Conservation (phyloP, 2,797 vertebrate species). For the Eleutherodactylus coqui region DNA sequence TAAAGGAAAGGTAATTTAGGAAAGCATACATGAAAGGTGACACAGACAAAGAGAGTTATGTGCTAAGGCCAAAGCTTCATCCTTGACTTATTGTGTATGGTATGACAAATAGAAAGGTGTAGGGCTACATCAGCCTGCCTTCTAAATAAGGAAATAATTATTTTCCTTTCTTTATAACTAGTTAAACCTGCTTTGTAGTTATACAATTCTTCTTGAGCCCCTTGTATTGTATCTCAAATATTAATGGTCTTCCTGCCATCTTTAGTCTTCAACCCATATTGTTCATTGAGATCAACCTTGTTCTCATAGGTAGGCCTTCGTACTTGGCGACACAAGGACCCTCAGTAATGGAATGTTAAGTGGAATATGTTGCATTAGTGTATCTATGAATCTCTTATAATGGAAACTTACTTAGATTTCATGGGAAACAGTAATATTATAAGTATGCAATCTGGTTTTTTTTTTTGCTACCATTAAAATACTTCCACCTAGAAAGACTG, state of each 20-base stretch:
- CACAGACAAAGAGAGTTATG: slow-evolving; percentile 29
- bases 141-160: slow-evolving; percentile 16
- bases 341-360: slow-evolving; percentile 60
- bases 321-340: slow-evolving; percentile 25
- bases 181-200: slow-evolving; percentile 32
- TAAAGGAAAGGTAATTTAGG: slow-evolving; percentile 44
- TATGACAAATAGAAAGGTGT: slow-evolving; percentile 28
- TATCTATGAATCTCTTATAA: slow-evolving; percentile 33
- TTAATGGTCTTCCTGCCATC: slow-evolving; percentile 27
- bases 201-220: slow-evolving; percentile 26
- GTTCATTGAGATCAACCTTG: slow-evolving; percentile 19
- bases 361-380: slow-evolving; percentile 40
- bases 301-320: not conserved
- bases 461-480: slow-evolving; percentile 26
- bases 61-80: slow-evolving; percentile 23
- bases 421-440: slow-evolving; percentile 18
- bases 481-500: not conserved
- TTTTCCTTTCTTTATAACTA: slow-evolving; percentile 23
- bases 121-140: slow-evolving; percentile 27
- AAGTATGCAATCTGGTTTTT: slow-evolving; percentile 14
- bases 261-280: slow-evolving; percentile 55
- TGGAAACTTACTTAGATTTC: slow-evolving; percentile 36
- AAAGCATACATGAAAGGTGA: slow-evolving; percentile 25
- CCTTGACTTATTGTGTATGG: slow-evolving; percentile 48
- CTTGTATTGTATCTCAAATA: slow-evolving; percentile 28